Conservation (phyloP, 2,888 invertebrate genomes). For the Buathra laborator region DNA sequence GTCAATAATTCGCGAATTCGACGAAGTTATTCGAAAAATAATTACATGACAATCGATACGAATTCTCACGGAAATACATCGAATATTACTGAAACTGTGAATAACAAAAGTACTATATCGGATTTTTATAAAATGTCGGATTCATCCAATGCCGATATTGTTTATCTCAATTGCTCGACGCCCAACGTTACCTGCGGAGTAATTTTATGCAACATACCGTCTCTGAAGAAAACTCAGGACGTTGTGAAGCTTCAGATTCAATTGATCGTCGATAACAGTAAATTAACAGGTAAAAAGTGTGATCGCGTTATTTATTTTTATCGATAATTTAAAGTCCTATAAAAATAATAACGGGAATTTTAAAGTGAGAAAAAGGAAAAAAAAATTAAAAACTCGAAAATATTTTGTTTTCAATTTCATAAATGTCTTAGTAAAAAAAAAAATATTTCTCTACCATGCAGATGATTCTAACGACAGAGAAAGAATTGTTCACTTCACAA, state of each 20-base stretch:
- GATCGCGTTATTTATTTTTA: not conserved
- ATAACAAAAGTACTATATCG: slow-evolving; percentile 12
- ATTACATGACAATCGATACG: not conserved
- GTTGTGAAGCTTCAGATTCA: slow-evolving; percentile 72
- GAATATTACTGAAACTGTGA: slow-evolving; percentile 8
- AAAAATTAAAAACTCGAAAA: too few species aligned
- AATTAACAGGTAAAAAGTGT: slow-evolving; percentile 72
- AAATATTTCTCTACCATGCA: not conserved
- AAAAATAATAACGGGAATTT: too few species aligned
- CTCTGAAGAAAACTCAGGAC: slow-evolving; percentile 71
- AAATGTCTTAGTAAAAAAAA: too few species aligned
- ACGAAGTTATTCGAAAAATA: slow-evolving; percentile 11
- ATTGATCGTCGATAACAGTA: slow-evolving; percentile 69
- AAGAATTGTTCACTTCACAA: not conserved
- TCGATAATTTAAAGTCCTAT: not conserved
- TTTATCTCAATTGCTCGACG: slow-evolving; percentile 76
- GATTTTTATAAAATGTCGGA: slow-evolving; percentile 44
- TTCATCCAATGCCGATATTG: slow-evolving; percentile 35
- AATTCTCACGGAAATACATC: not conserved
- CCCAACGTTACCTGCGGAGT: slow-evolving; percentile 69
- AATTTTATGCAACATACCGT: slow-evolving; percentile 72
- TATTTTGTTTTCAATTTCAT: too few species aligned
- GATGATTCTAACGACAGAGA: not conserved
- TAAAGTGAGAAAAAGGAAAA: too few species aligned
- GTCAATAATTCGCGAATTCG: slow-evolving; percentile 47